A percentile compares a stretch with the other conserved stretches of the same genome.
phyloP scores from a whole-genome alignment of 1,140 invertebrate genomes.

The Brachionus koreanus region DNA sequence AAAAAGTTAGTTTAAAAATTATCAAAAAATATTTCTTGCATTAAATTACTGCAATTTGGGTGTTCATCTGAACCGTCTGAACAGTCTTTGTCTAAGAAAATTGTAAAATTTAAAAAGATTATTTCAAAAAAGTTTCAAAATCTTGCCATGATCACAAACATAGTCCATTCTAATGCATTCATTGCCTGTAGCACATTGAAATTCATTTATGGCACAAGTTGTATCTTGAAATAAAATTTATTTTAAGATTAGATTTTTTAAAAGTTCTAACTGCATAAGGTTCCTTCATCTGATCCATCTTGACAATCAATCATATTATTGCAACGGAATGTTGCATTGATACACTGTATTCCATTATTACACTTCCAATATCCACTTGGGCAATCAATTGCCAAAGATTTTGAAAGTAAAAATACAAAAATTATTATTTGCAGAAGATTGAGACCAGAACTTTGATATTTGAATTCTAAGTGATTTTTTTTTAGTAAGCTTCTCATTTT shows the following conservation, averaged over 20 bases:
- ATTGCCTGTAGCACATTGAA: neutral
- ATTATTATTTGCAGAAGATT: neutral
- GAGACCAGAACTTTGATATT: neutral
- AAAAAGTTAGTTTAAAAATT: neutral
- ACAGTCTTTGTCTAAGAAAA: conserved; percentile 28
- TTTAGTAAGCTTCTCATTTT: neutral
- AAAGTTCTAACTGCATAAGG: conserved; percentile 24
- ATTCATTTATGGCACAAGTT: conserved; percentile 10
- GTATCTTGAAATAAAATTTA: neutral
- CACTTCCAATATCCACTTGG: conserved; percentile 19
- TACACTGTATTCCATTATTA: conserved; percentile 48
- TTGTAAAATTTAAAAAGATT: neutral
- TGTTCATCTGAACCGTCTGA: conserved; percentile 35
- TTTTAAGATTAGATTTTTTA: neutral
- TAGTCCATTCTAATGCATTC: conserved; percentile 12
- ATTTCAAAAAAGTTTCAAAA: neutral
- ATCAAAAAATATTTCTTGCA: neutral
- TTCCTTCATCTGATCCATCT: conserved; percentile 54
- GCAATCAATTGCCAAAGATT: neutral
- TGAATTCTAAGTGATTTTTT: neutral
- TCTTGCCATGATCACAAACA: conserved; percentile 16
- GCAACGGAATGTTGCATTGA: conserved; percentile 50
- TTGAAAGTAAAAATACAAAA: neutral
- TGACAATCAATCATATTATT: conserved; percentile 55
- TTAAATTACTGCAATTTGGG: conserved; percentile 1